Evolutionary conservation across 2,113 vertebrate genomes (phyloP).

Genomic region (Acrocephalus arundinaceus): DNA sequence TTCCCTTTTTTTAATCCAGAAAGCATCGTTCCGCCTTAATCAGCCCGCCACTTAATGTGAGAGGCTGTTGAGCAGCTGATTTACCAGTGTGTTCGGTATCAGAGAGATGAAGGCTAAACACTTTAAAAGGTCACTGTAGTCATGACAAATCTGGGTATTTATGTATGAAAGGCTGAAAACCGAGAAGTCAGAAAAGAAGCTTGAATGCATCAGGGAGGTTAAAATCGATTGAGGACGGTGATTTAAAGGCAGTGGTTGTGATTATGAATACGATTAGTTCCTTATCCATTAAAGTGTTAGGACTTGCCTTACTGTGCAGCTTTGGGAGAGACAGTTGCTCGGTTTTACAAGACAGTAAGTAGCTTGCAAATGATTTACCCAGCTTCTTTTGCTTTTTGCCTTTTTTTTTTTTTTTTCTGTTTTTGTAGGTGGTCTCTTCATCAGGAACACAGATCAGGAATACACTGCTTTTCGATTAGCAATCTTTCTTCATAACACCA

Average conservation of each 20-base stretch:
- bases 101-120: conserved; percentile 52
- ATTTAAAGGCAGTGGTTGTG: conserved; percentile 33
- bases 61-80: conserved; percentile 56
- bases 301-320: background rate
- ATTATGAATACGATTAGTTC: conserved; percentile 38
- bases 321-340: background rate
- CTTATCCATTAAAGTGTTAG: background rate
- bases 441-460: conserved; percentile 99
- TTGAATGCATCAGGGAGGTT: conserved; percentile 18
- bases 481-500: conserved; percentile 99
- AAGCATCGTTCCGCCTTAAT: background rate
- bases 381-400: background rate
- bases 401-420: background rate
- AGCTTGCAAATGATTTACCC: conserved; percentile 34
- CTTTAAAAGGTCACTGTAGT: conserved; percentile 75
- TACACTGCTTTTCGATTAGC: conserved; percentile 97
- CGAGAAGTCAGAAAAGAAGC: conserved; percentile 15
- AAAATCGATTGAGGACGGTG: conserved; percentile 19
- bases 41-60: conserved; percentile 34
- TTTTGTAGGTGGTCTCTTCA: conserved; percentile 93
- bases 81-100: conserved; percentile 47
- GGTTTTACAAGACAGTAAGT: background rate
- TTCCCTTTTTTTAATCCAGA: background rate
- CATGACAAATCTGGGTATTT: conserved; percentile 49
- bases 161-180: conserved; percentile 27